Evolutionary conservation across 2,888 invertebrate genomes (phyloP).

Genomic region (Limenitis camilla): DNA sequence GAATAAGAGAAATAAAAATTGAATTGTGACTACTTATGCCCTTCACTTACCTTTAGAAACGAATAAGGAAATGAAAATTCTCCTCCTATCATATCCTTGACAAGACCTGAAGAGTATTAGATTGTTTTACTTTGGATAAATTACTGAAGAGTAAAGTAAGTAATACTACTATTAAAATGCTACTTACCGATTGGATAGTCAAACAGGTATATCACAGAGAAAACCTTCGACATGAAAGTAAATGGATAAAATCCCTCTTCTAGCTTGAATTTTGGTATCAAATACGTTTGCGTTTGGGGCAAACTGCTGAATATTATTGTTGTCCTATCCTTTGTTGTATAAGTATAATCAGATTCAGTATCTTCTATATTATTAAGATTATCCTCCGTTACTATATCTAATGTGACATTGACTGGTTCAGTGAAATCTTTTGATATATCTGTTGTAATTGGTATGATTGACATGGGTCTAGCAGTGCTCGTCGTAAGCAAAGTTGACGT

Average conservation of each 20-base stretch:
- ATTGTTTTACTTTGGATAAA: not conserved
- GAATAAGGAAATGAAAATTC: constrained; percentile 64
- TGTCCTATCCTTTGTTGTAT: constrained; percentile 52
- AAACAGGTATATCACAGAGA: constrained; percentile 77
- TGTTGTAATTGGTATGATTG: constrained; percentile 55
- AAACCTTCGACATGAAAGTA: constrained; percentile 76
- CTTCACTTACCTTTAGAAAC: constrained; percentile 53
- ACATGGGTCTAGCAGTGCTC: constrained; percentile 27
- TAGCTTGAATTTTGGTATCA: constrained; percentile 71
- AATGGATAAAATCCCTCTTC: constrained; percentile 78
- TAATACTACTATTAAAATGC: constrained; percentile 2
- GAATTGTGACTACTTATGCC: not conserved
- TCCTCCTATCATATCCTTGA: constrained; percentile 65
- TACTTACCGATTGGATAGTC: constrained; percentile 78
- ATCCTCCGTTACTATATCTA: constrained; percentile 45
- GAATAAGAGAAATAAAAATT: not conserved
- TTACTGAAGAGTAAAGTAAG: not conserved
- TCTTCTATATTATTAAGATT: constrained; percentile 35
- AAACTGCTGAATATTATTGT: constrained; percentile 66
- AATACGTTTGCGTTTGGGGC: constrained; percentile 64
- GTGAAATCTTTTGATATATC: constrained; percentile 35
- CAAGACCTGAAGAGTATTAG: constrained; percentile 44
- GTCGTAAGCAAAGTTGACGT: constrained; percentile 4
- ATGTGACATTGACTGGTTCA: constrained; percentile 37
- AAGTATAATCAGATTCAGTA: constrained; percentile 57